Percentiles rank a stretch among this genome's conserved stretches.
These are phyloP conservation scores for Simalia tracyae DNA, from an alignment of 2,797 vertebrate genomes.

Conservation along the genomic window DNA sequence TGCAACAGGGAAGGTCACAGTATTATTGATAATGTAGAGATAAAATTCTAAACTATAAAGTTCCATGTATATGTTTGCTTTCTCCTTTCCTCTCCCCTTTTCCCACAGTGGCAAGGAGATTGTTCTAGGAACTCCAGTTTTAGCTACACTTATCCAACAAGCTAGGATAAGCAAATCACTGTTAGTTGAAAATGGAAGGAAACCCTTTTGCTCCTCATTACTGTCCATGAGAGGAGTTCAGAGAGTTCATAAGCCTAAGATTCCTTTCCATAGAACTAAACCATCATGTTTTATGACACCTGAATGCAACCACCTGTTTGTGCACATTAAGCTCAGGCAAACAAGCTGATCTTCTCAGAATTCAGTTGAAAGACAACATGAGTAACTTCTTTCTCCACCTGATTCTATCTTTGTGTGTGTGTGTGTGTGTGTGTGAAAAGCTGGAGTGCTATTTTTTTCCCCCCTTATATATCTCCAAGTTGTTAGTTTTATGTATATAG, in stretches of 20 bases:
- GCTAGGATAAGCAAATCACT: background rate
- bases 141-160: background rate
- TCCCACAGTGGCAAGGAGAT: background rate
- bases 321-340: background rate
- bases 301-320: background rate
- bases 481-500: background rate
- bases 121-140: background rate
- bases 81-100: background rate
- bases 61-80: background rate
- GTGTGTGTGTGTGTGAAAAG: background rate
- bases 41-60: background rate
- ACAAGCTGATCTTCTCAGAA: background rate
- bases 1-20: background rate
- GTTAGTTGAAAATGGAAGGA: background rate
- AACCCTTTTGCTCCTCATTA: background rate
- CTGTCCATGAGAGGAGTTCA: background rate
- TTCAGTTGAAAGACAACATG: background rate
- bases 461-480: background rate
- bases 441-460: background rate
- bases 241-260: background rate
- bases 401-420: background rate
- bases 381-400: background rate
- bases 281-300: background rate
- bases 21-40: background rate
- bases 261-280: background rate